A percentile compares a stretch with the other conserved stretches of the same genome.
Conservation (phyloP, 2,888 invertebrate genomes). For the Sinhomidia bicolor region DNA sequence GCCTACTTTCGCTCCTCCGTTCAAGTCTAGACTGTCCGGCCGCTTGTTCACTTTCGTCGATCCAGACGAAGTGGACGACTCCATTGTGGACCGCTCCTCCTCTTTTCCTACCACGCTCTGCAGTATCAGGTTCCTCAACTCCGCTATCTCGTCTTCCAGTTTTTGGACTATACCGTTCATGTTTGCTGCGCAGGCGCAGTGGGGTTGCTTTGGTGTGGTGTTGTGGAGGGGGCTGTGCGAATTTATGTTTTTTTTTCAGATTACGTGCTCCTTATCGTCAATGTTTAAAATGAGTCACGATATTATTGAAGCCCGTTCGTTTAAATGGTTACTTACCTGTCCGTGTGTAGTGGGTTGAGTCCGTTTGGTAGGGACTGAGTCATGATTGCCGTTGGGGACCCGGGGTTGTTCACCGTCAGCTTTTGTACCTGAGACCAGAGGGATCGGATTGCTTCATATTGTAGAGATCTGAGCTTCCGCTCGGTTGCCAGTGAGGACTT, state of each 20-base stretch:
- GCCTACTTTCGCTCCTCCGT: slow-evolving; percentile 32
- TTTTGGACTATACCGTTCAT: slow-evolving; percentile 71
- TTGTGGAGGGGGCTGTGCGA: no score
- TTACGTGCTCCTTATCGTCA: no score
- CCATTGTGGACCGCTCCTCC: not conserved
- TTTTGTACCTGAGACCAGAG: slow-evolving; percentile 85
- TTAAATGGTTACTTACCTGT: no score
- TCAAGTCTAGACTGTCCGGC: slow-evolving; percentile 38
- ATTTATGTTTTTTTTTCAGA: no score
- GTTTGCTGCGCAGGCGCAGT: slow-evolving; percentile 70
- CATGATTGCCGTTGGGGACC: slow-evolving; percentile 64
- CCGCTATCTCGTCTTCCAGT: slow-evolving; percentile 73
- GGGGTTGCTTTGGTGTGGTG: no score
- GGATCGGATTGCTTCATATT: slow-evolving; percentile 95
- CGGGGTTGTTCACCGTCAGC: slow-evolving; percentile 60
- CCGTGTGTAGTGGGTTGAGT: no score
- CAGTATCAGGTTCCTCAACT: slow-evolving; percentile 71
- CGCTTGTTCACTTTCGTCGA: slow-evolving; percentile 18
- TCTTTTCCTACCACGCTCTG: slow-evolving; percentile 37
- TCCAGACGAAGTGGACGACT: slow-evolving; percentile 33
- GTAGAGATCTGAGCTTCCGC: slow-evolving; percentile 91
- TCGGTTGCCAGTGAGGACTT: slow-evolving; percentile 93
- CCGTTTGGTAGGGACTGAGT: slow-evolving; percentile 78
- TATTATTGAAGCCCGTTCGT: no score
- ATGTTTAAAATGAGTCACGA: no score